phyloP scores from a whole-genome alignment of 2,113 vertebrate species.

The Halichoeres trimaculatus region DNA sequence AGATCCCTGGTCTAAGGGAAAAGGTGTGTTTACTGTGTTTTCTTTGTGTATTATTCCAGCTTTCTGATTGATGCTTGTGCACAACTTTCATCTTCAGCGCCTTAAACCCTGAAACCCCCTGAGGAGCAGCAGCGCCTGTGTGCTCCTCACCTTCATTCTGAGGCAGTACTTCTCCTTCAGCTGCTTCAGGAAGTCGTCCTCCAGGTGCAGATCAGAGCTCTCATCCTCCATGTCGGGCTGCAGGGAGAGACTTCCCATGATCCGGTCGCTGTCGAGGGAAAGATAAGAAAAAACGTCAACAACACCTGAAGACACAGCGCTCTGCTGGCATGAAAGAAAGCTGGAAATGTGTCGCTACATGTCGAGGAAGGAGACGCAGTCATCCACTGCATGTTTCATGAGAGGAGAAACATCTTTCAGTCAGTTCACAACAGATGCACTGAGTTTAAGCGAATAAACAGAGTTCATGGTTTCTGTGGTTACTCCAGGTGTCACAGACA shows the following conservation, averaged over 20 bases:
- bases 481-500: not conserved
- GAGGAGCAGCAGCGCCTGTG: too few relatives aligned
- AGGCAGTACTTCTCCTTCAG: slow-evolving; percentile 74
- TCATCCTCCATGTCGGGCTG: slow-evolving; percentile 74
- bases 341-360: not conserved
- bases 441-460: too few relatives aligned
- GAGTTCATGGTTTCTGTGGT: not conserved
- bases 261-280: slow-evolving; percentile 66
- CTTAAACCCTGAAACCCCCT: too few relatives aligned
- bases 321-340: not conserved
- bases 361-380: not conserved
- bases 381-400: not conserved
- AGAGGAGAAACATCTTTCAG: not conserved
- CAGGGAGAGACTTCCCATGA: slow-evolving; percentile 76
- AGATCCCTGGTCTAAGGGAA: too few relatives aligned
- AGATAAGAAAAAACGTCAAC: not conserved
- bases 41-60: too few relatives aligned
- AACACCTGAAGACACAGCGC: not conserved
- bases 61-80: too few relatives aligned
- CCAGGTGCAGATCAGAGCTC: slow-evolving; percentile 50
- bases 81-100: too few relatives aligned
- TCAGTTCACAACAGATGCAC: not conserved
- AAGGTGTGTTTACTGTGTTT: too few relatives aligned
- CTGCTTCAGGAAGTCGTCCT: slow-evolving; percentile 60
- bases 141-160: slow-evolving; percentile 62